Conservation (phyloP, 2,113 vertebrate genomes). For the Rhea pennata region DNA sequence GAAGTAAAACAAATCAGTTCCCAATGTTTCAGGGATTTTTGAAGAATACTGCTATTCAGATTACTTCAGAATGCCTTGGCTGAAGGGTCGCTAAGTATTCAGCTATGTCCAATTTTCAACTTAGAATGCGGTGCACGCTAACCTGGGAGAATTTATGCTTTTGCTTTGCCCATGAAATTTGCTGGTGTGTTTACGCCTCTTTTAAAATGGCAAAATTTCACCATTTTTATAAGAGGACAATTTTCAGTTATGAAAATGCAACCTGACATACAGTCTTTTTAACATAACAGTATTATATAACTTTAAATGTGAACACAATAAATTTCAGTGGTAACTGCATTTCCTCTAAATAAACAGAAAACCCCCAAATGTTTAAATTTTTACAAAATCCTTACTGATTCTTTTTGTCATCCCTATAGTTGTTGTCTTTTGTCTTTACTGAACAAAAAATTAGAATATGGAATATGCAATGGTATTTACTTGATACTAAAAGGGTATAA, state of each 20-base stretch:
- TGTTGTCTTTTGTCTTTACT: not conserved
- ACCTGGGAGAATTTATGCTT: not conserved
- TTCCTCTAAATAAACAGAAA: not conserved
- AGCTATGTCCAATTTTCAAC: slow-evolving; percentile 18
- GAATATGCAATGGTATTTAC: not conserved
- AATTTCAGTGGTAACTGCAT: not conserved
- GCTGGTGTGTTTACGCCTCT: not conserved
- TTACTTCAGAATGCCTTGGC: slow-evolving; percentile 33
- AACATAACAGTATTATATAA: not conserved
- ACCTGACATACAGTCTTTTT: not conserved
- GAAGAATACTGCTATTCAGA: slow-evolving; percentile 63
- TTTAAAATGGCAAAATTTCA: not conserved
- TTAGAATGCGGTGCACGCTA: slow-evolving; percentile 12
- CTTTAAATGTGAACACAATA: not conserved
- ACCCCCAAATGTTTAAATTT: not conserved
- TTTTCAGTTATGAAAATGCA: not conserved
- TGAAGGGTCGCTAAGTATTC: slow-evolving; percentile 14
- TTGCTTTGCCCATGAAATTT: not conserved
- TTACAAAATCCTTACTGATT: not conserved
- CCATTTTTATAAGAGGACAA: not conserved
- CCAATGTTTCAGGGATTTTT: slow-evolving; percentile 38
- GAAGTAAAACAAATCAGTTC: slow-evolving; percentile 45
- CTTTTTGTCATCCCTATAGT: not conserved
- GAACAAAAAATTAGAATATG: not conserved
- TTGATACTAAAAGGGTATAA: not conserved